These are phyloP conservation scores for Ceyx erithaca DNA, from an alignment of 2,797 vertebrate species.

Conservation along the genomic window DNA sequence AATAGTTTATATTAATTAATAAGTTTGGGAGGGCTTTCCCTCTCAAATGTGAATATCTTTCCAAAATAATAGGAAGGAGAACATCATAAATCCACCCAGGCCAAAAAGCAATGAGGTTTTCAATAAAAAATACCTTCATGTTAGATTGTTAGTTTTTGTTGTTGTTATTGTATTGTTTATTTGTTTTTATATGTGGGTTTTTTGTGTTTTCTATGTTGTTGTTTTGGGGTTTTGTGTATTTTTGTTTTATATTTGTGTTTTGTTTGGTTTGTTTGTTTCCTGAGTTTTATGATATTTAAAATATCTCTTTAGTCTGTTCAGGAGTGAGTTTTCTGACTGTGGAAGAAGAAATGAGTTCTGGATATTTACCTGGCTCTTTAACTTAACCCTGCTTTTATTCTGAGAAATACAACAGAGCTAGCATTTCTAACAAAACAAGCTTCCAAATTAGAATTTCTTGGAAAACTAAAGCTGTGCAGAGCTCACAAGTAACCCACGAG, in stretches of 20 bases:
- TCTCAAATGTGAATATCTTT: not conserved
- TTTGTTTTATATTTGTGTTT: no score
- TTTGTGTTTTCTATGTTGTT: no score
- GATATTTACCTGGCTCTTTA: not conserved
- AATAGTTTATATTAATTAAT: not conserved
- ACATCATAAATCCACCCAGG: not conserved
- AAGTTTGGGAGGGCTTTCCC: not conserved
- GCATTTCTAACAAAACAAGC: not conserved
- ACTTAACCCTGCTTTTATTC: not conserved
- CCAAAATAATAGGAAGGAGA: not conserved
- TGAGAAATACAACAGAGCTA: not conserved
- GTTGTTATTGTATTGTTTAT: no score
- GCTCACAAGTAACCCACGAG: fast-evolving
- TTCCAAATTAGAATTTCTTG: not conserved
- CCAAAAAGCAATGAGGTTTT: not conserved
- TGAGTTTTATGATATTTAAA: not conserved
- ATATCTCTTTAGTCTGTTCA: not conserved
- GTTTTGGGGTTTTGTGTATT: no score
- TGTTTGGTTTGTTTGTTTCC: not conserved
- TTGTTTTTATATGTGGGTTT: no score
- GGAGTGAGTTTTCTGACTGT: not conserved
- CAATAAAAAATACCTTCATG: not conserved
- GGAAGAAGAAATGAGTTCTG: not conserved
- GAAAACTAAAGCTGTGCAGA: not conserved
- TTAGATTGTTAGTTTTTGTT: not conserved